These are phyloP conservation scores for Andrena haemorrhoa DNA, from an alignment of 2,888 invertebrate species.

Conservation along the genomic window DNA sequence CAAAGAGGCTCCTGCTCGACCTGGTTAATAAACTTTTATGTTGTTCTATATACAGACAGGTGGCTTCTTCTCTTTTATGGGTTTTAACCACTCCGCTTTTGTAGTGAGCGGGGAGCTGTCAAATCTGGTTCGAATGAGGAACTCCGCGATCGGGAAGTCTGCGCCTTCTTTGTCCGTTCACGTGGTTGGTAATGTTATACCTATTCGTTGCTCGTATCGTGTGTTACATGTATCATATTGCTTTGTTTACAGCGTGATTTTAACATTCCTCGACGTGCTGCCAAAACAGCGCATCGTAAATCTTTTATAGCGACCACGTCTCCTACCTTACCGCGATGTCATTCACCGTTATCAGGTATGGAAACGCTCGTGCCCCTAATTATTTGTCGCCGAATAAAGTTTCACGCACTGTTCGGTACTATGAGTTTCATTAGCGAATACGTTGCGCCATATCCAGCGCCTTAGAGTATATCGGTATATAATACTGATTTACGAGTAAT, in stretches of 20 bases:
- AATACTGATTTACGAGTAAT: constrained; percentile 4
- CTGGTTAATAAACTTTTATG: constrained; percentile 71
- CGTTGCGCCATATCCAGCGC: background rate
- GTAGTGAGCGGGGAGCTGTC: constrained; percentile 86
- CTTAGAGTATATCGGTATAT: constrained; percentile 4
- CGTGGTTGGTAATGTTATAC: constrained; percentile 86
- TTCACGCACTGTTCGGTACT: background rate
- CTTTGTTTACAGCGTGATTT: constrained; percentile 81
- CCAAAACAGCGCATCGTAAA: constrained; percentile 89
- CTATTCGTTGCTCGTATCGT: background rate
- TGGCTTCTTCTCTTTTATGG: constrained; percentile 17
- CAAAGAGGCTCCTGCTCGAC: constrained; percentile 81
- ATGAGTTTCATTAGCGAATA: background rate
- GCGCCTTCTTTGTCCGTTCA: constrained; percentile 95
- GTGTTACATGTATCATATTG: background rate
- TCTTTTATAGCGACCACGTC: constrained; percentile 92
- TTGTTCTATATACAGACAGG: background rate
- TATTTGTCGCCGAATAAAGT: background rate
- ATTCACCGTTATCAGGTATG: constrained; percentile 90
- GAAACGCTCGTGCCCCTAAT: background rate
- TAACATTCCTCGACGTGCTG: constrained; percentile 86
- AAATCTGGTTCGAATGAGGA: constrained; percentile 95
- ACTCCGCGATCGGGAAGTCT: constrained; percentile 96
- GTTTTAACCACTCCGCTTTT: constrained; percentile 70
- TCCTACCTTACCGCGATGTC: constrained; percentile 91